phyloP scores from a whole-genome alignment of 2,888 invertebrate species.

The Ormyrus rosae region DNA sequence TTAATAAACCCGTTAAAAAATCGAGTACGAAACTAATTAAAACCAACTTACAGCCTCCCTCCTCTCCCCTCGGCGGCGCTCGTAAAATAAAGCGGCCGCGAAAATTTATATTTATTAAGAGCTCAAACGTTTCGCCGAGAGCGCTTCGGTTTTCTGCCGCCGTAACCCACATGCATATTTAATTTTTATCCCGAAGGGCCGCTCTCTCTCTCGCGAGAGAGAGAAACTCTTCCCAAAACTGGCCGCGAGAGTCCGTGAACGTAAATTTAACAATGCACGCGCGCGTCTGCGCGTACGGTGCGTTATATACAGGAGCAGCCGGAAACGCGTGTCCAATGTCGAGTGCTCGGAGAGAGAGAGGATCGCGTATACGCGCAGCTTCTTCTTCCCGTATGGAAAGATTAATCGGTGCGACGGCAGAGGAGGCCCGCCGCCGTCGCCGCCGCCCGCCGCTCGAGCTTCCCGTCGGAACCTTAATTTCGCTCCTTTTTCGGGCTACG shows the following conservation, averaged over 20 bases:
- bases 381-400: conserved; percentile 44
- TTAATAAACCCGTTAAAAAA: too few relatives aligned
- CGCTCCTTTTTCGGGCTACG: conserved; percentile 48
- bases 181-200: conserved; percentile 24
- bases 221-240: not conserved
- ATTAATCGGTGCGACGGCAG: conserved; percentile 57
- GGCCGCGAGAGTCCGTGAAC: conserved; percentile 16
- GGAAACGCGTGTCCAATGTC: conserved; percentile 57
- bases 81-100: conserved; percentile 10
- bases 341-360: conserved; percentile 6
- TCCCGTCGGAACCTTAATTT: conserved; percentile 54
- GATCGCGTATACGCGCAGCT: conserved; percentile 4
- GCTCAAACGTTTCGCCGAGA: conserved; percentile 28
- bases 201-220: not conserved
- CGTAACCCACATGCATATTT: conserved; percentile 42
- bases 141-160: not conserved
- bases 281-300: not conserved
- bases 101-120: conserved; percentile 25
- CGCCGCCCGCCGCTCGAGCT: not conserved
- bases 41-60: too few relatives aligned
- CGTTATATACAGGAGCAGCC: conserved; percentile 11
- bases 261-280: conserved; percentile 50
- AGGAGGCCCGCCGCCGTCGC: not conserved
- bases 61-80: not conserved
- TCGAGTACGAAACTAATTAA: too few relatives aligned